Evolutionary conservation across 2,888 invertebrate genomes (phyloP), one percentile per base, ranked within the genome.

Genomic region (Pristionchus fissidentatus): DNA sequence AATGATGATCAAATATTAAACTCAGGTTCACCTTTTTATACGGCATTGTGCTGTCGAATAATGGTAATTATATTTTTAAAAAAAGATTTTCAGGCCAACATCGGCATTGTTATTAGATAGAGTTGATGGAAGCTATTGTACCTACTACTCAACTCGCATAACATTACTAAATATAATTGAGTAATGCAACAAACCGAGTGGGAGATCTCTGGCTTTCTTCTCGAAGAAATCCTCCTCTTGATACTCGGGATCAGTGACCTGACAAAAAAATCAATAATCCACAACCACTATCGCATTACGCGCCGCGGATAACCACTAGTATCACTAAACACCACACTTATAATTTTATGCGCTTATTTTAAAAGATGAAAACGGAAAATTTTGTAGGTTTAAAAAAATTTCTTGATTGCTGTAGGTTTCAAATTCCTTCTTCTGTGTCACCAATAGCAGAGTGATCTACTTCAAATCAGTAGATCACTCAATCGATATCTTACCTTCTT

Each of bases 171-270:
- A 66, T 83, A 73, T 35, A 49, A 77, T 29, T 29, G 19, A 22
- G 46, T 32, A 46, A 38, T n/a, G n/a, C n/a, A n/a, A 73, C 85
- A 32, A 41, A 91, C 91, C 90, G 5, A 92, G 82, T 2, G 90
- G 90, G 46, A 92, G 83, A 38, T 86, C 87, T 26, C 87, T 85
- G 7, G 92, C 92, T 55, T 87, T 86, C 55, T 90, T 90, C 83
- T 92, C 92, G 84, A 92, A 92, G 85, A 87, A 91, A 29, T 91
- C 90, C 0, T 88, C 88, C 84, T 92, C 92, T 78, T 90, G 90
- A 26, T 88, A 87, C 4, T 85, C 89, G 13, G 92, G 91, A 80
- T 92, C 92, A 15, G 88, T 90, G 38, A 92, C 86, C 88, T 88
- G 77, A 46, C 83, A 79, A 41, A n/a, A 29, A 35, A 3, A 55